Evolutionary conservation across 2,797 vertebrate genomes (phyloP), one percentile per base, ranked within the genome.

Genomic region (Champsocephalus esox): DNA sequence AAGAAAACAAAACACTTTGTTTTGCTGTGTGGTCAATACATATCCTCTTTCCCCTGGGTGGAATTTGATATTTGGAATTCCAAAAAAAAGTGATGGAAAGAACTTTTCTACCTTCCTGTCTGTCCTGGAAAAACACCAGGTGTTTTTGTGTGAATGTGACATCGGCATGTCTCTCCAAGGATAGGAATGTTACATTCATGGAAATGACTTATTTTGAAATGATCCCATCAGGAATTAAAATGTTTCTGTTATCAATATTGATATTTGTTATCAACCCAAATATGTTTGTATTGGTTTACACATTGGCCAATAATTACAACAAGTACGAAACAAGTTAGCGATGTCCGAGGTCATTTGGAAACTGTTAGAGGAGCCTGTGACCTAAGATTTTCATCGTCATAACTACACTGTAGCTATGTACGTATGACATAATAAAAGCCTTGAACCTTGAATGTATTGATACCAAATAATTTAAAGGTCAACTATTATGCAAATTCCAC

Each of bases 21-120:
- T 58, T 43, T 38, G 12, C 63, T 1, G 2, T 59, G 74, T 72
- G 69, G 66, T 84, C 82, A 66, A 59, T 59, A 3, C 70, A 66
- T 81, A 82, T 88, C 83, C 63, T 74, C 65, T 86, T 70, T 80
- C 75, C 60, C 78, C 54, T 57, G 55, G 75, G 75, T 48, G 81
- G 86, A 44, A 81, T 90, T 82, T 64, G 77, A 79, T 83, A 87
- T 89, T 85, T 87, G 76, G 61, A 77, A 67, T 82, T 90, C 55
- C 71, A 77, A 79, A 55, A 66, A 65, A 81, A 75, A 66, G 17
- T 45, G 78, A 76, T 81, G 84, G 88, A 88, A 89, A 88, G 60
- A 76, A 63, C 56, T 58, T 51, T 43, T 63, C 71, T 56, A 75
- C 72, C 75, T 89, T 89, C 84, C 82, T 88, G 83, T 66, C n/a